phyloP scores from a whole-genome alignment of 2,797 vertebrate species.

The Acanthiza pusilla region DNA sequence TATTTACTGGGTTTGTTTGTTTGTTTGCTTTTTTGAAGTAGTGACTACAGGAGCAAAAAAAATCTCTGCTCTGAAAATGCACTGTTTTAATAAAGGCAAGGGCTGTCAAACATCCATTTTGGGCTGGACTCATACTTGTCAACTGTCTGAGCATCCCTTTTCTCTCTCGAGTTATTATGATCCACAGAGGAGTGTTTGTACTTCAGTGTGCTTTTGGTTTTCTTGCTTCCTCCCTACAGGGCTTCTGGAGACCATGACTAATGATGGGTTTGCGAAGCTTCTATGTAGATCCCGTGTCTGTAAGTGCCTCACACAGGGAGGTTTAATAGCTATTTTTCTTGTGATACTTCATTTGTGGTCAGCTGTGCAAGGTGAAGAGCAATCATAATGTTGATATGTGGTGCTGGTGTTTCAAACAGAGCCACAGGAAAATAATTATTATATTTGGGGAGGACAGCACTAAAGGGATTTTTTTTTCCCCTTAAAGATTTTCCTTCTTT shows the following conservation, averaged over 20 bases:
- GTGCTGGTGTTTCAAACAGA: conserved; percentile 7
- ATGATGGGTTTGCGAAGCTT: neutral
- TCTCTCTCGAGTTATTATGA: neutral
- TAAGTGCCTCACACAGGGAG: neutral
- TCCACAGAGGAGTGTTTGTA: neutral
- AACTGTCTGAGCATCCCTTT: neutral
- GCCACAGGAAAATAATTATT: neutral
- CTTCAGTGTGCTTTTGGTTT: neutral
- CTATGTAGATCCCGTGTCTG: neutral
- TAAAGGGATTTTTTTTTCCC: neutral
- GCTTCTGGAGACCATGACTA: neutral
- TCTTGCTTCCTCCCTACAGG: neutral
- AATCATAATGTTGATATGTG: neutral
- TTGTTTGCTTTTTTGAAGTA: conserved; percentile 14
- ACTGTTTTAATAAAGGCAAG: conserved; percentile 18
- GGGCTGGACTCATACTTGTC: neutral
- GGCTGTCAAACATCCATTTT: neutral
- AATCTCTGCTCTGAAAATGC: neutral
- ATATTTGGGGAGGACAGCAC: neutral
- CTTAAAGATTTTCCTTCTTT: conserved; percentile 8
- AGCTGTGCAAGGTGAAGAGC: neutral
- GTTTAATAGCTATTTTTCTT: neutral
- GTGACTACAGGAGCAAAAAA: neutral
- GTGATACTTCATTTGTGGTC: conserved; percentile 5
- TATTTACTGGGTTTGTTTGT: conserved; percentile 38